Evolutionary conservation across 2,888 invertebrate genomes (phyloP), one percentile per base, ranked within the genome.

Genomic region (Zaprionus obscuricornis): DNA sequence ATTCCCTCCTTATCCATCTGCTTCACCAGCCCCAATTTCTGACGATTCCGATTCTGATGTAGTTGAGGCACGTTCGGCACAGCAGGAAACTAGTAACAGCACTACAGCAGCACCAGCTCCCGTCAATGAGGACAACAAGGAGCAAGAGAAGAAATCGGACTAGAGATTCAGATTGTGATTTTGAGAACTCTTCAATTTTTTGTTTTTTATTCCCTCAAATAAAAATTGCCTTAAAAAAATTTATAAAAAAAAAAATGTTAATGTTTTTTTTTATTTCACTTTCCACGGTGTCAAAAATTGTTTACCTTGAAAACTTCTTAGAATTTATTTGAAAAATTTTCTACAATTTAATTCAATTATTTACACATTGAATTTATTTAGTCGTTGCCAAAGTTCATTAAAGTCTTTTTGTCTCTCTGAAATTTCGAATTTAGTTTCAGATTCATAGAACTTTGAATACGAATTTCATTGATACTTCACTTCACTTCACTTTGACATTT

Each of bases 41-140:
- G 68, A 42, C 5, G 60, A 60, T 4, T 52, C 56, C 2, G 88
- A 88, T 24, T 79, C 88, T 26, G 88, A 88, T 57, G 78, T 88
- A 27, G 79, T 88, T 10, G 88, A 88, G 58, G 81, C 73, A 1
- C 87, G 88, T 5, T 62, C 85, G 6, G 85, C 56, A 16, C 47
- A 52, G 5, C 72, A 66, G 5, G n/a, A n/a, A n/a, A n/a, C n/a
- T n/a, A n/a, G 59, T 11, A 59, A 37, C 55, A 71, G 47, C 67
- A 73, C 75, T 37, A 72, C 81, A 3, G 60, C 66, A 1, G 71
- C 73, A 0, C 77, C 86, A 2, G 81, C 79, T 18, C 69, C 78
- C 1, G 70, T 56, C 1, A 62, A 56, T 1, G 76, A 87, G 56
- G 70, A 84, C 3, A 51, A 20, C 42, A 66, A 70, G 22, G 57